Evolutionary conservation across 1,140 invertebrate species (phyloP).

Genomic region (Diorhabda carinulata): DNA sequence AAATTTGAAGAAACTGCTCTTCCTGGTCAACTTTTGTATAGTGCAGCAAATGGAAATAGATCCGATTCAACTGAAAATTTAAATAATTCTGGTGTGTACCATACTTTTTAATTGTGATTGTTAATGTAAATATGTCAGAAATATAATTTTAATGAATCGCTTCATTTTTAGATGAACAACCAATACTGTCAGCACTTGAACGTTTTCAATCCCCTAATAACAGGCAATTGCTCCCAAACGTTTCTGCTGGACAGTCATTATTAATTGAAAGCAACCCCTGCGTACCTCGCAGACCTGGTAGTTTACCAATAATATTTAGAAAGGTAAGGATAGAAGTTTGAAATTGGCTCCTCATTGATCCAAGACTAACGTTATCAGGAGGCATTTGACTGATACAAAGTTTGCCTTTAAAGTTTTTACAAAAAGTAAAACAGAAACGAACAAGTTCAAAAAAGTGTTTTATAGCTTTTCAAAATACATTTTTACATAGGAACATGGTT

Average conservation of each 20-base stretch:
- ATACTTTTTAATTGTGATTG: too few relatives aligned
- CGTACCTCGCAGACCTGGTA: constrained; percentile 58
- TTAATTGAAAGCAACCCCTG: constrained; percentile 33
- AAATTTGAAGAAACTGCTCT: constrained; percentile 56
- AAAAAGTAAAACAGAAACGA: too few relatives aligned
- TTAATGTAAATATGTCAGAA: too few relatives aligned
- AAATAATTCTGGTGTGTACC: too few relatives aligned
- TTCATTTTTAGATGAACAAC: constrained; percentile 45
- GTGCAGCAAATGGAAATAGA: constrained; percentile 1
- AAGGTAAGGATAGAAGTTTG: constrained; percentile 54
- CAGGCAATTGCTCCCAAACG: constrained; percentile 34
- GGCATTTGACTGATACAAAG: too few relatives aligned
- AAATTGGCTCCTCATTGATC: too few relatives aligned
- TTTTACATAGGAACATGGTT: too few relatives aligned
- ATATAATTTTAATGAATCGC: background rate
- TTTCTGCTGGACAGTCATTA: constrained; percentile 54
- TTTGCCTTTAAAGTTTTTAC: too few relatives aligned
- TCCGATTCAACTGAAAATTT: constrained; percentile 13
- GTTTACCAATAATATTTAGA: constrained; percentile 71
- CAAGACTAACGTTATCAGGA: too few relatives aligned
- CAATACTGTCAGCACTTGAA: constrained; percentile 52
- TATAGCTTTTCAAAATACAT: too few relatives aligned
- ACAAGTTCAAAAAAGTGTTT: too few relatives aligned
- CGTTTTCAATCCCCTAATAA: constrained; percentile 56
- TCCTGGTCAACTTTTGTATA: constrained; percentile 35